A percentile compares a stretch with the other conserved stretches of the same genome.
These are phyloP conservation scores for Thelaira solivaga DNA, from an alignment of 2,888 invertebrate genomes.

Conservation along the genomic window DNA sequence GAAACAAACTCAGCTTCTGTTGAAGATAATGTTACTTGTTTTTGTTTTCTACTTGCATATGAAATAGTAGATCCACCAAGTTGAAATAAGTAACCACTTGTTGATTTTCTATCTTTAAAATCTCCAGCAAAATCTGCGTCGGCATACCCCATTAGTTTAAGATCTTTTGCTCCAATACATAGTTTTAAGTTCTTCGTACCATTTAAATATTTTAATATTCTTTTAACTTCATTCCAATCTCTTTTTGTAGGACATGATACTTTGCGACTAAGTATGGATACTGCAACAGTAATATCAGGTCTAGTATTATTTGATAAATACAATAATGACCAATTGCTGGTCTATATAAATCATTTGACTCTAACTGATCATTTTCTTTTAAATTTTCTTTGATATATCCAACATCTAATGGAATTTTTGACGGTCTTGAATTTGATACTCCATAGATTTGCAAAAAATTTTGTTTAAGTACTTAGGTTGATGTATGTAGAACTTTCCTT, in stretches of 20 bases:
- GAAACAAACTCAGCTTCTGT: not conserved
- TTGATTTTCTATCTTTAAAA: not conserved
- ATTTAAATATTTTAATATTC: not conserved
- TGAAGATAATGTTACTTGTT: not conserved
- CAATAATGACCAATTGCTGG: not conserved
- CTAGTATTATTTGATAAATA: not conserved
- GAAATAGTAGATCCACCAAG: not conserved
- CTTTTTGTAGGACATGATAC: not conserved
- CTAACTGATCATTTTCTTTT: not conserved
- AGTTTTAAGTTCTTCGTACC: not conserved
- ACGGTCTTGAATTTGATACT: not conserved
- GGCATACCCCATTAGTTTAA: not conserved
- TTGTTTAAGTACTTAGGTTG: not conserved
- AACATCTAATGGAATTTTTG: not conserved
- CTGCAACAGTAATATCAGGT: not conserved
- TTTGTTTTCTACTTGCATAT: not conserved
- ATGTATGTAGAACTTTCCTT: not conserved
- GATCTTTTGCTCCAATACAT: not conserved
- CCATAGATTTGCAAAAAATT: not conserved
- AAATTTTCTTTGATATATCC: not conserved
- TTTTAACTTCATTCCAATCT: not conserved
- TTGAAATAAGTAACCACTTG: not conserved
- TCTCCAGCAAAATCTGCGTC: not conserved
- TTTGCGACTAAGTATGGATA: not conserved
- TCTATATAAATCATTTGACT: not conserved